Conservation (phyloP, 2,888 invertebrate genomes). For the Torymus aiolomorphi region DNA sequence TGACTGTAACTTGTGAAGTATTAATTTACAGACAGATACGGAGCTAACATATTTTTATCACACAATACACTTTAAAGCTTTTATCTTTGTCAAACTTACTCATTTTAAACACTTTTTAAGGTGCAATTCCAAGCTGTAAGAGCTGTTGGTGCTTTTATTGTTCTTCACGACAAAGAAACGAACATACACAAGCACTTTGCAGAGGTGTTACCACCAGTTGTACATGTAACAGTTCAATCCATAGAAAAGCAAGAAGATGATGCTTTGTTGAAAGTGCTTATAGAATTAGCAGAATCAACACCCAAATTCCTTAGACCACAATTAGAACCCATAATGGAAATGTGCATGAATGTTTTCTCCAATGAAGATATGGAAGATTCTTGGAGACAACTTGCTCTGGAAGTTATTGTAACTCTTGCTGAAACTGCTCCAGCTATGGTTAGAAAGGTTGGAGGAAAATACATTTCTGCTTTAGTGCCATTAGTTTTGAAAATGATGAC, state of each 20-base stretch:
- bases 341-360: slow-evolving; percentile 87
- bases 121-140: slow-evolving; percentile 89
- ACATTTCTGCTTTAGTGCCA: slow-evolving; percentile 88
- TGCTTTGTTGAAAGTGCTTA: slow-evolving; percentile 92
- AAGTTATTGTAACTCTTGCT: slow-evolving; percentile 90
- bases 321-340: slow-evolving; percentile 88
- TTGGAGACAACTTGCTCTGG: slow-evolving; percentile 93
- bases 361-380: slow-evolving; percentile 82
- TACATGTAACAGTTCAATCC: slow-evolving; percentile 87
- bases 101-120: slow-evolving; percentile 62
- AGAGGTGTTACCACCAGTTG: slow-evolving; percentile 88
- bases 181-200: slow-evolving; percentile 91
- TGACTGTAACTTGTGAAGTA: slow-evolving; percentile 78
- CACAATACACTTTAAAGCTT: slow-evolving; percentile 8
- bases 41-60: slow-evolving; percentile 73
- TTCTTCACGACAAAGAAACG: slow-evolving; percentile 95
- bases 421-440: slow-evolving; percentile 98
- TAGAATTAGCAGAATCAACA: slow-evolving; percentile 94
- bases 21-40: slow-evolving; percentile 80
- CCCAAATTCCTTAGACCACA: slow-evolving; percentile 95
- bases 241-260: slow-evolving; percentile 92
- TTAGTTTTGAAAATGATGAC: slow-evolving; percentile 95
- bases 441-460: slow-evolving; percentile 91
- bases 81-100: not conserved
- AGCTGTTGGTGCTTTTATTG: slow-evolving; percentile 90